Conservation (phyloP, 2,113 vertebrate genomes). For the Ammospiza caudacuta region DNA sequence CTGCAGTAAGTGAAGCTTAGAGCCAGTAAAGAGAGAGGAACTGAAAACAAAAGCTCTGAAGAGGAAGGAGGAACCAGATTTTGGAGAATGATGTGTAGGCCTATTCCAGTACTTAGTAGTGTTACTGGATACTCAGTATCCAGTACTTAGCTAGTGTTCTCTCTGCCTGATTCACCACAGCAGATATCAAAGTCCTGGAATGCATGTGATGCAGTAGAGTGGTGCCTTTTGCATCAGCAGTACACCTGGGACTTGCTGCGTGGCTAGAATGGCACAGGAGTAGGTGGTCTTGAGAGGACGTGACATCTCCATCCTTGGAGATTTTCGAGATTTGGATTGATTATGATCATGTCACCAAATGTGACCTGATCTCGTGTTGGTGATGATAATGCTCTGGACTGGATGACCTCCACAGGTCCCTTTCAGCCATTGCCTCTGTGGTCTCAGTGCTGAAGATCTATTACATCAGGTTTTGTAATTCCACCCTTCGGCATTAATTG, state of each 20-base stretch:
- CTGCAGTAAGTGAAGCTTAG: neutral
- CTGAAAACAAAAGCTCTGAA: neutral
- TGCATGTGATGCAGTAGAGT: neutral
- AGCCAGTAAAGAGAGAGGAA: neutral
- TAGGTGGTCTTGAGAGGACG: neutral
- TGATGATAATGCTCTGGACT: neutral
- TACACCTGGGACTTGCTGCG: neutral
- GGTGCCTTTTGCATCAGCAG: neutral
- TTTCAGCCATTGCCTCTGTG: neutral
- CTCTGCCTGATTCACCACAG: neutral
- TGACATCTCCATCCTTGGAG: neutral
- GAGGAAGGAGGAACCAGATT: neutral
- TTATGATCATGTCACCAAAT: neutral
- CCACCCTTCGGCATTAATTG: neutral
- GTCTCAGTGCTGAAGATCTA: neutral
- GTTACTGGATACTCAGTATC: neutral
- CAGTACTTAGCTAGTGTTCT: neutral
- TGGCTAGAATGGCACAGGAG: fast-evolving
- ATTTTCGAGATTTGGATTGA: neutral
- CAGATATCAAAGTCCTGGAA: neutral
- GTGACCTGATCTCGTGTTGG: neutral
- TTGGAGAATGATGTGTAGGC: neutral
- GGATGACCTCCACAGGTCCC: neutral
- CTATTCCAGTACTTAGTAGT: neutral
- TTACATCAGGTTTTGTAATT: neutral